Base-by-base conservation (phyloP, 2,888 invertebrate species). In the Chromoteleia sp. region DNA sequence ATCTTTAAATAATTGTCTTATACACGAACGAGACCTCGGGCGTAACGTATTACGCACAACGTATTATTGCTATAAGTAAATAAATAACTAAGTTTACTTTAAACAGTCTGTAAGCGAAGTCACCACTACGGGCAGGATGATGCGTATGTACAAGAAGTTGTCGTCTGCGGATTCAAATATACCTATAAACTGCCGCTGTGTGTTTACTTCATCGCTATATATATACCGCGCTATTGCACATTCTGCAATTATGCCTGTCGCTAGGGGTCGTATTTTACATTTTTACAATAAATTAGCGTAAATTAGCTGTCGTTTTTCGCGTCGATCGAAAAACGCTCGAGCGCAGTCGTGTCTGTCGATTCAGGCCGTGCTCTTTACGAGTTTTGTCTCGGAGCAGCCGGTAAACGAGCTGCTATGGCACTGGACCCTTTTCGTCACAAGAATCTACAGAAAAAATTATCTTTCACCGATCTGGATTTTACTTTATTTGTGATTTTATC, bases 251-350 rank as follows among this genome's bases (percentile, higher is more conserved):
- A 85, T 81, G 83, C 82, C 81, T 71, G 81, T 83, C 77, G 80
- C 82, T 84, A 67, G 59, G 50, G 63, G 78, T 84, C 85, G 84
- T 86, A 86, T 90, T 84, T 89, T 89, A 90, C 88, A 90, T 89
- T 91, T 91, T 89, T 91, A 91, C 91, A 91, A 91, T 91, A 91
- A 91, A 89, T 91, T 90, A 91, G 88, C 92, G 92, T 87, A 93
- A 81, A 85, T 85, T 77, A 84, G 81, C 82, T 74, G 71, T 79
- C 67, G 54, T 45, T 68, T 59, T 63, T 77, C 77, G 33, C 52
- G 14, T 78, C 71, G 54, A 59, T 74, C 56, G 68, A 63, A 41
- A 56, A 52, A 63, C 48, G 48, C 45, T 63, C 61, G 68, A 71
- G 21, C 41, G 61, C 33, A 30, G 29, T 71, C 39, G 52, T 56